Base-by-base conservation (phyloP, 2,113 vertebrate genomes). In the Poeciliopsis prolifica region DNA sequence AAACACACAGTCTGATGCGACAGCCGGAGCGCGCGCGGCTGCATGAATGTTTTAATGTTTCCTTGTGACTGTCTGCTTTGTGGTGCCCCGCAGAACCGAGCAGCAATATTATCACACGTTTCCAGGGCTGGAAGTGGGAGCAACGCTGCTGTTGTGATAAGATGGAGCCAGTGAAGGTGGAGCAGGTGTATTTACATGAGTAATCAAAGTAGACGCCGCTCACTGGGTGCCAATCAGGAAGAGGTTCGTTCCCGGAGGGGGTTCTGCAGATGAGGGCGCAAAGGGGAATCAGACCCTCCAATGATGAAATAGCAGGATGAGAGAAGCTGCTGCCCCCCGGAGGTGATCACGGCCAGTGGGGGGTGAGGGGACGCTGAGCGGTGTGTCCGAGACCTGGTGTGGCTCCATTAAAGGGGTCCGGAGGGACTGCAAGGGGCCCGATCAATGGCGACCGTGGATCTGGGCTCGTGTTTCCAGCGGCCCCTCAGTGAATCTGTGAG, bases 361-460 rank as follows among this genome's bases (percentile, higher is more conserved):
- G 65, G 29, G 29, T 29, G 29, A 29, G 29, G 65, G 69, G 68
- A 1, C 22, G 13, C 65, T 66, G 14, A 44, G 37, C 37, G 48
- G 61, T 77, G 70, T 86, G 89, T 91, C 85, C 88, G 71, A 86
- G 86, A 92, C 93, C 90, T 92, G 82, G 86, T 85, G 87, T 86
- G 83, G 81, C 79, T 89, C 89, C 87, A 92, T 92, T 92, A 91
- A 85, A 91, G 83, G 89, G 82, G 86, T 92, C 91, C 65, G 33
- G 77, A 66, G 87, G 89, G 91, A 92, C 78, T 82, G 83, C 81
- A 82, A 37, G 74, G 89, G 82, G 75, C 71, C 22, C 51, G 82
- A 93, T 95, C 94, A 90, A 93, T 94, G 87, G 69, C 72, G 78
- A 72, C 54, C 85, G 91, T 93, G 88, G 91, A 92, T 92, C 86